A percentile compares a stretch with the other conserved stretches of the same genome.
Evolutionary conservation across 2,888 invertebrate genomes (phyloP).

Genomic region (Piscicola geometra): DNA sequence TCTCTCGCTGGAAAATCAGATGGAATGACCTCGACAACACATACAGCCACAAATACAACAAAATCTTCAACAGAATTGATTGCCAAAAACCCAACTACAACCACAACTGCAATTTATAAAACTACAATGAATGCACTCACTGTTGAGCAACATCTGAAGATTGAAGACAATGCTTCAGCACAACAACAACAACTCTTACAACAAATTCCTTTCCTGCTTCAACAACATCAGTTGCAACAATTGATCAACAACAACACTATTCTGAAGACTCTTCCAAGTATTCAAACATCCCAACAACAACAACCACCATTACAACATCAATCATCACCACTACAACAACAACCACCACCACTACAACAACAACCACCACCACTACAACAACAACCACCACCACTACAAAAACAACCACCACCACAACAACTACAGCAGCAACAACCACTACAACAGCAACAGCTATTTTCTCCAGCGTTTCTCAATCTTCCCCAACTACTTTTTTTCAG

Average conservation of each 20-base stretch:
- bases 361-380: not conserved
- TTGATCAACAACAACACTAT: not conserved
- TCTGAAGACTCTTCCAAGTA: not conserved
- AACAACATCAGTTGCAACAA: constrained; percentile 8
- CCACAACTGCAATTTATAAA: no score
- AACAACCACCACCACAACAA: not conserved
- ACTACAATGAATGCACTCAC: no score
- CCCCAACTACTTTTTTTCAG: no score
- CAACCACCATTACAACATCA: not conserved
- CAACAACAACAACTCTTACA: constrained; percentile 31
- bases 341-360: not conserved
- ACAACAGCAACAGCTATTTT: not conserved
- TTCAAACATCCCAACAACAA: not conserved
- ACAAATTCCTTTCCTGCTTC: not conserved
- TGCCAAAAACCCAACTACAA: no score
- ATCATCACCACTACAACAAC: not conserved
- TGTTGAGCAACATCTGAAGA: no score
- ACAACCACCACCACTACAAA: not conserved
- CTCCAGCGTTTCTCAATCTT: no score
- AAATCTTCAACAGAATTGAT: no score
- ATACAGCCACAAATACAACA: no score
- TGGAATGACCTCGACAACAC: no score
- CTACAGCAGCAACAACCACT: not conserved
- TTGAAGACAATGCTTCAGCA: not conserved
- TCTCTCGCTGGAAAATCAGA: not conserved